Evolutionary conservation across 2,888 invertebrate species (phyloP).

Genomic region (Nematopogon swammerdamellus): DNA sequence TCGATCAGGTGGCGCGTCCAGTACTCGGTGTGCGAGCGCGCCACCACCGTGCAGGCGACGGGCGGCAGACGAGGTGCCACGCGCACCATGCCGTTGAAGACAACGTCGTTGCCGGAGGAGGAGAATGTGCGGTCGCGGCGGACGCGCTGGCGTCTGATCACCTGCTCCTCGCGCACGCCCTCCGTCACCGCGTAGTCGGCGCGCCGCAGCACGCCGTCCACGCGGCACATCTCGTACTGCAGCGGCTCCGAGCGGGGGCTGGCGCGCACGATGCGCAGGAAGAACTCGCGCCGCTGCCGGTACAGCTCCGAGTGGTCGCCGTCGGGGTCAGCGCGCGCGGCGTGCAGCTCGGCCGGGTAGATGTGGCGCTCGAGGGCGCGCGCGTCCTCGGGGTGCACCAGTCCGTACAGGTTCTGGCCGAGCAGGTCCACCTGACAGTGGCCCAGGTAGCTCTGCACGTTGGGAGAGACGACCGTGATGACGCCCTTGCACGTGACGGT

Average conservation of each 20-base stretch:
- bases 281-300: constrained; percentile 54
- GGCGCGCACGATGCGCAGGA: constrained; percentile 60
- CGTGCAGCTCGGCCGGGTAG: constrained; percentile 50
- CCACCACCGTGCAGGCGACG: constrained; percentile 57
- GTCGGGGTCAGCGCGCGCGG: constrained; percentile 23
- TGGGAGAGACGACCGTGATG: constrained; percentile 81
- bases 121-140: constrained; percentile 48
- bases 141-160: constrained; percentile 47
- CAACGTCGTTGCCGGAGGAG: constrained; percentile 61
- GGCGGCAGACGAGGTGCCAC: constrained; percentile 60
- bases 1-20: constrained; percentile 86
- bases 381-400: constrained; percentile 82
- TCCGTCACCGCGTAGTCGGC: constrained; percentile 57
- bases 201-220: constrained; percentile 63
- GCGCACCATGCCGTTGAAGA: constrained; percentile 71
- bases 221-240: constrained; percentile 66
- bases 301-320: constrained; percentile 17
- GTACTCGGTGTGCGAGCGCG: constrained; percentile 78
- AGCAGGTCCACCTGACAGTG: constrained; percentile 86
- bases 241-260: constrained; percentile 70
- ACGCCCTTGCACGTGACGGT: constrained; percentile 78
- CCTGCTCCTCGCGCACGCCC: constrained; percentile 48
- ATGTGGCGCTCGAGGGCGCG: constrained; percentile 68
- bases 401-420: constrained; percentile 83
- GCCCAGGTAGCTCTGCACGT: constrained; percentile 80